A percentile compares a stretch with the other conserved stretches of the same genome.
These are phyloP conservation scores for Nyctalus aviator DNA, from an alignment of 2,797 vertebrate species.

Conservation along the genomic window DNA sequence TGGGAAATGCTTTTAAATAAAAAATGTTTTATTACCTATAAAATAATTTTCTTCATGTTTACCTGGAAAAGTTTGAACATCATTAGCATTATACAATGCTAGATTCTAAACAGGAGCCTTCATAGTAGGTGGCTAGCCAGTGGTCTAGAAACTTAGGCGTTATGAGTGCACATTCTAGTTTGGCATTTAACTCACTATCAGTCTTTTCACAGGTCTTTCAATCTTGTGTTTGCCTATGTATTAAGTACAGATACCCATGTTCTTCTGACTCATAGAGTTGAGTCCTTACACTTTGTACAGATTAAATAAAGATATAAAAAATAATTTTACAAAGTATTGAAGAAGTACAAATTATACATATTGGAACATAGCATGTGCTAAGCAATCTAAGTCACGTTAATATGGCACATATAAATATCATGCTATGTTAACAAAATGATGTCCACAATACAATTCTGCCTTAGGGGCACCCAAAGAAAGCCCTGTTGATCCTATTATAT, in stretches of 20 bases:
- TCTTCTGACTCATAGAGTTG: not conserved
- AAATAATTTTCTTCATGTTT: not conserved
- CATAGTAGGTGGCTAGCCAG: not conserved
- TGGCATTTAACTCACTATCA: not conserved
- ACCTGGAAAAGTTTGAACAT: not conserved
- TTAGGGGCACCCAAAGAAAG: not conserved
- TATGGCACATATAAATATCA: not conserved
- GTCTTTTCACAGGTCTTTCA: not conserved
- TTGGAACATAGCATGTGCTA: not conserved
- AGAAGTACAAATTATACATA: not conserved
- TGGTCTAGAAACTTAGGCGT: not conserved
- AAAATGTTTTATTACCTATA: not conserved
- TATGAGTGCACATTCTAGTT: not conserved
- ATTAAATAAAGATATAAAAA: not conserved
- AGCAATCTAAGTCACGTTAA: not conserved
- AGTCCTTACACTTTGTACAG: not conserved
- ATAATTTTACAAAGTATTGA: not conserved
- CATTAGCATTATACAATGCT: not conserved
- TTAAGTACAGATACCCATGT: not conserved
- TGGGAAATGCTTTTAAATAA: not conserved
- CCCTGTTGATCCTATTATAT: not conserved
- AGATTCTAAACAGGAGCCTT: not conserved
- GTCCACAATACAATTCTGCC: not conserved
- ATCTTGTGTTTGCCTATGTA: not conserved
- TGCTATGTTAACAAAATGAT: not conserved